Conservation (phyloP, 2,888 invertebrate genomes). For the Nemotelus pantherinus region DNA sequence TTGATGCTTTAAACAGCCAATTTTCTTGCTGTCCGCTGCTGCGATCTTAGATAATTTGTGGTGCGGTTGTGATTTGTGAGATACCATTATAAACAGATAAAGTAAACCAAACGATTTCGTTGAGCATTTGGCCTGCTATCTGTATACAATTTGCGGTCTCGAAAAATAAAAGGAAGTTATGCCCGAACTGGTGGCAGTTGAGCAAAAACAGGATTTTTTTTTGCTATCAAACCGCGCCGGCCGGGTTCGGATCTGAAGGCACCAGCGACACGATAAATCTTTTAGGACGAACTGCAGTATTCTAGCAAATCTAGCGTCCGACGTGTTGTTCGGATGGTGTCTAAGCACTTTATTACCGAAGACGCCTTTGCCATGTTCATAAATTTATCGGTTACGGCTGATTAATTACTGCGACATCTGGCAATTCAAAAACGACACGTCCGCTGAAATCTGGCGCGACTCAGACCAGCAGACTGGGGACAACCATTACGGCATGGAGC, state of each 20-base stretch:
- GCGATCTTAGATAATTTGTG: conserved; percentile 34
- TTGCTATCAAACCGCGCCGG: neutral
- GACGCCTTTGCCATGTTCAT: conserved; percentile 44
- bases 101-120: conserved; percentile 1
- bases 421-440: conserved; percentile 17
- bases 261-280: conserved; percentile 32
- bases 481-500: neutral
- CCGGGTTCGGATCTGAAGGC: neutral
- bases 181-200: neutral
- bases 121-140: conserved; percentile 6
- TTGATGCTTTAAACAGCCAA: neutral
- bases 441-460: neutral
- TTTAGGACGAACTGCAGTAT: conserved; percentile 30
- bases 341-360: conserved; percentile 34
- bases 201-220: neutral
- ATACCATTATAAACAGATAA: neutral
- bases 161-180: neutral
- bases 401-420: conserved; percentile 43
- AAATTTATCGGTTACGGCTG: conserved; percentile 42
- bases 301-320: neutral
- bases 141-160: neutral
- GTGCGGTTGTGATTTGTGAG: conserved; percentile 12
- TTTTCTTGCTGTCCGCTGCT: neutral
- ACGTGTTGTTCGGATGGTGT: conserved; percentile 25
- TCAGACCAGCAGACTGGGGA: neutral